Conservation (phyloP, 2,888 invertebrate genomes). For the Drosophila aldrichi region DNA sequence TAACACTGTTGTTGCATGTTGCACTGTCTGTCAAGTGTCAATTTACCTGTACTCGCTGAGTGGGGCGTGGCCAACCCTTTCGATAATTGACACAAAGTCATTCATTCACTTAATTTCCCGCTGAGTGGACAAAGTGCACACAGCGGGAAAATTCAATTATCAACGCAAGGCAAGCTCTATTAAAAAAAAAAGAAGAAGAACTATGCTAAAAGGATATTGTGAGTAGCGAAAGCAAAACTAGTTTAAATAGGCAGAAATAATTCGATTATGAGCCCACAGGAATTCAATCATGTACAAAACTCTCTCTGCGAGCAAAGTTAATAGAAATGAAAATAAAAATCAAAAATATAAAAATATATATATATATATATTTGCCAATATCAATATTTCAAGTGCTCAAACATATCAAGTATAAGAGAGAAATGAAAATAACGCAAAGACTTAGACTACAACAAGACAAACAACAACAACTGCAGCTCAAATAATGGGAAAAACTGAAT, state of each 20-base stretch:
- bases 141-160: constrained; percentile 60
- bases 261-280: neutral
- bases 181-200: neutral
- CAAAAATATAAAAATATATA: too few relatives aligned
- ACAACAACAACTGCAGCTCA: constrained; percentile 8
- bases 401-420: neutral
- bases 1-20: constrained; percentile 18
- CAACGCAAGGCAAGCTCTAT: constrained; percentile 40
- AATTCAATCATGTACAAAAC: neutral
- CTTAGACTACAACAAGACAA: neutral
- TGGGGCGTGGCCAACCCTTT: constrained; percentile 10
- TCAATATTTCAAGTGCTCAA: neutral
- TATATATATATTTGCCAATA: neutral
- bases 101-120: constrained; percentile 49
- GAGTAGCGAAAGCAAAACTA: constrained; percentile 2
- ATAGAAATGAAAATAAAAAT: neutral
- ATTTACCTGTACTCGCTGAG: constrained; percentile 49
- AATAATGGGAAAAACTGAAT: neutral
- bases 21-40: constrained; percentile 43
- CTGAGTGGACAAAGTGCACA: neutral
- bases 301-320: neutral
- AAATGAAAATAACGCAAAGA: constrained; percentile 36
- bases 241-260: constrained; percentile 2
- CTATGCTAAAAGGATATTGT: constrained; percentile 23
- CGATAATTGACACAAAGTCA: constrained; percentile 38